Evolutionary conservation across 2,113 vertebrate genomes (phyloP), one percentile per base, ranked within the genome.

Genomic region (Terrapene triunguis): DNA sequence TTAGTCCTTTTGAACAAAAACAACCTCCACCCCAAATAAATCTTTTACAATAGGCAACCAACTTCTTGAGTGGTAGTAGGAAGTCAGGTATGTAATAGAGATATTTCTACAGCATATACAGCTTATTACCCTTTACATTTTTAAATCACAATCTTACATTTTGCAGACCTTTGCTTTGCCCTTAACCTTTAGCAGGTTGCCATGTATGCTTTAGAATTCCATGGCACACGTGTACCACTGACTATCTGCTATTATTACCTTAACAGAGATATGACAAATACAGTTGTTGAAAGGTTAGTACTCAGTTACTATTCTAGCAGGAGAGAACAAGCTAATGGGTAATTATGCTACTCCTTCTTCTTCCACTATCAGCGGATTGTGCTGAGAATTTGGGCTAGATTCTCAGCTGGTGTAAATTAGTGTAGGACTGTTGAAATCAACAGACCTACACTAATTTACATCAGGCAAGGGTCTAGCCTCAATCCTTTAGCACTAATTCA

Each of bases 221-320:
- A 1, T 95, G 87, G 96, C 83, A 69, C 74, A 6, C 85, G 22
- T 16, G n/a, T 5, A 87, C 93, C 89, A 89, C 83, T 80, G 90
- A 55, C 72, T 85, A 86, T 92, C 83, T 95, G 81, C 90, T 93
- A 80, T 82, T 93, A 50, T 85, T 88, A 92, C 81, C 94, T 91
- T 91, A 88, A 94, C 0, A 17, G 32, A 62, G 54, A 80, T 29
- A 35, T 5, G 2, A 94, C 92, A 95, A 95, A 84, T 95, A 62
- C 90, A 85, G 92, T 96, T 89, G 92, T 82, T 94, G 92, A 93
- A 95, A 96, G 93, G 83, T 91, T 82, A 97, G 91, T 87, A 94
- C 88, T 96, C 74, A 53, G 81, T 88, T 95, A 89, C 87, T 16
- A 29, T 69, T 57, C 87, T 38, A 38, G 65, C 35, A 38, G n/a